Evolutionary conservation across 2,113 vertebrate genomes (phyloP), one percentile per base, ranked within the genome.

Genomic region (Mormyrus lacerda): DNA sequence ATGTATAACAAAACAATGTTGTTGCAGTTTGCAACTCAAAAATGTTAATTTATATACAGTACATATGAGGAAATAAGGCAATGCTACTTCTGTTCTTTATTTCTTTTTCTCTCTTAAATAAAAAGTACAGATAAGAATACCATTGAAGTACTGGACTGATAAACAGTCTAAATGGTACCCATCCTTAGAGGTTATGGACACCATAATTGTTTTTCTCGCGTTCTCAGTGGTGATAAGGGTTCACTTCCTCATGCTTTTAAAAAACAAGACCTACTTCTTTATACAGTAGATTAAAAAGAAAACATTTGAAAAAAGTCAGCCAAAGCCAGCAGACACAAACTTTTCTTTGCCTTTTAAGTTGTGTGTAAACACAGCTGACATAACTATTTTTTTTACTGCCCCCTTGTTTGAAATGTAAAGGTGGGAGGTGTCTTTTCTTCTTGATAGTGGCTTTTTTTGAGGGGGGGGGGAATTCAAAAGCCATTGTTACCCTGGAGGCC

Each of bases 401-500:
- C 51, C 87, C 51, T 85, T 55, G n/a, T 42, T 61, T 53, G 50
- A 84, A 84, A 27, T 53, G 8, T 44, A 65, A 21, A 50, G 24
- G 82, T 48, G 47, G 27, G 83, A 4, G 61, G 35, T 24, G 24
- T 39, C 58, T 35, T 48, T 58, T 19, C 0, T 15, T 44, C 61
- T 27, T 86, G 44, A 87, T 4, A 76, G 73, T 45, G 45, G 45
- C 17, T n/a, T 47, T 50, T 83, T 35, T 44, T 3, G 3, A 5
- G 21, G 58, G 50, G 35, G 50, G 45, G 76, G 69, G 50, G 50
- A 17, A 31, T 44, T 55, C 45, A 44, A 65, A 44, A 42, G 86
- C 55, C 76, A 42, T 55, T 31, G 90, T 85, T 87, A 58, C 92
- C 88, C 90, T 87, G 69, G 76, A 84, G 69, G 88, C 76, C 92